Percentiles rank a stretch among this genome's conserved stretches.
These are phyloP conservation scores for Mastacembelus armatus DNA, from an alignment of 2,797 vertebrate genomes.

Conservation along the genomic window DNA sequence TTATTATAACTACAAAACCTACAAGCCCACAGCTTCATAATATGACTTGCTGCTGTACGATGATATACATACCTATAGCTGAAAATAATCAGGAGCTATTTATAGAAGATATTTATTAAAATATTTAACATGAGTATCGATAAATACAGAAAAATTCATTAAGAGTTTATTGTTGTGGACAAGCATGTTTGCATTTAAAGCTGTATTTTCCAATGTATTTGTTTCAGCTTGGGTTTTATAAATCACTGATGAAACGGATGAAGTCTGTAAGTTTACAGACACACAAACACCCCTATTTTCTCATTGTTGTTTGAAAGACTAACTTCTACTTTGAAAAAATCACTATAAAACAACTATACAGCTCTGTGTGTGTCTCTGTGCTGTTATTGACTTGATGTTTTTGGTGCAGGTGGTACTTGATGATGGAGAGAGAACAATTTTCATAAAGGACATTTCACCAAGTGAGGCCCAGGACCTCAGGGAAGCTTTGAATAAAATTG, in stretches of 20 bases:
- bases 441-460: constrained; percentile 44
- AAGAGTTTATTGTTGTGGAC: too few relatives aligned
- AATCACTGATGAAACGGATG: constrained; percentile 33
- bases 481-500: constrained; percentile 10
- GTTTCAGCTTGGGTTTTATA: constrained; percentile 62
- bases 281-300: neutral
- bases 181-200: neutral
- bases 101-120: too few relatives aligned
- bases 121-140: too few relatives aligned
- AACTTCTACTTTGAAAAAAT: neutral
- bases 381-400: neutral
- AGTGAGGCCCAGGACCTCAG: constrained; percentile 12
- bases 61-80: too few relatives aligned
- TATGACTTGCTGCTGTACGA: too few relatives aligned
- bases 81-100: too few relatives aligned
- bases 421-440: neutral
- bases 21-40: too few relatives aligned
- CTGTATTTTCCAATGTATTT: constrained; percentile 15
- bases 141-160: too few relatives aligned
- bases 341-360: neutral
- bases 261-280: constrained; percentile 54
- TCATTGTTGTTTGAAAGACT: neutral
- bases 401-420: neutral
- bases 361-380: neutral
- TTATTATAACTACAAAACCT: too few relatives aligned